Evolutionary conservation across 2,888 invertebrate species (phyloP).

Genomic region (Callyntrura guangdongensis): DNA sequence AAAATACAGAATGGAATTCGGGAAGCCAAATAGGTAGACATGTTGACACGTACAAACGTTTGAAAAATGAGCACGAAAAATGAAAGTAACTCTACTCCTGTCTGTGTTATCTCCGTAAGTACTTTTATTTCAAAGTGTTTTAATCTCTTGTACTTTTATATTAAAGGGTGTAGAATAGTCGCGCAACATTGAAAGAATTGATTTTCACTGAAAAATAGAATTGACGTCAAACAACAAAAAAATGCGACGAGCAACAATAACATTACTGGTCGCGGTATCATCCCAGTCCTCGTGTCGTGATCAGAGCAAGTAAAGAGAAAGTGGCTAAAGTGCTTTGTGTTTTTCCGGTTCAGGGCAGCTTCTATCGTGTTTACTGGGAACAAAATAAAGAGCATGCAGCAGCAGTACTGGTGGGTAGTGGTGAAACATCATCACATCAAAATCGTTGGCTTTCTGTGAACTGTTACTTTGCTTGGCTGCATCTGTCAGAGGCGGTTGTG

Average conservation of each 20-base stretch:
- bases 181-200: neutral
- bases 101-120: neutral
- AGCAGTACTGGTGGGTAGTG: neutral
- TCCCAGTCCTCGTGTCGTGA: conserved; percentile 21
- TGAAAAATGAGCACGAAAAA: neutral
- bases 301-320: neutral
- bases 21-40: neutral
- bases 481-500: conserved; percentile 67
- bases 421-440: conserved; percentile 48
- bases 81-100: neutral
- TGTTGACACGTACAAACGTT: neutral
- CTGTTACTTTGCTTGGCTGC: conserved; percentile 58
- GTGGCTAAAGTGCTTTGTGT: conserved; percentile 18
- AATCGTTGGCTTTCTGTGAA: conserved; percentile 4
- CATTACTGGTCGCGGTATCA: neutral
- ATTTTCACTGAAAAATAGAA: conserved; percentile 49
- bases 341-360: conserved; percentile 68
- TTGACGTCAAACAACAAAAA: conserved; percentile 69
- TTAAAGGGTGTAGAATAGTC: neutral
- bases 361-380: conserved; percentile 11
- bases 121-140: conserved; percentile 27
- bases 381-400: conserved; percentile 17
- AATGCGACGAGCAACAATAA: neutral
- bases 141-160: conserved; percentile 14
- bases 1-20: neutral